Base-by-base conservation (phyloP, 1,140 invertebrate species). In the Thalassaphorura encarpata region DNA sequence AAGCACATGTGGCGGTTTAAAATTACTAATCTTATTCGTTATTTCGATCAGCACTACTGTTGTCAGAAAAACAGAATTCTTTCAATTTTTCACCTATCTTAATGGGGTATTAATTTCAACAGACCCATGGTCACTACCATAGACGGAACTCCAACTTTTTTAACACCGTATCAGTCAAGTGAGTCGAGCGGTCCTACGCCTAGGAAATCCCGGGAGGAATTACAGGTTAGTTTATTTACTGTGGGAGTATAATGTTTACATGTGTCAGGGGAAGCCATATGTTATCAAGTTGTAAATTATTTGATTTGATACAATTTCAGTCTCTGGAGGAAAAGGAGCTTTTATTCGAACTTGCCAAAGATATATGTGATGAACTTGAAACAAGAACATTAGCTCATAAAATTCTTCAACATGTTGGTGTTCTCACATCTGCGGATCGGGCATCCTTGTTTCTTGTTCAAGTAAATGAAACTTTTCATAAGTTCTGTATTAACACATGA, bases 281-380 rank as follows among this genome's bases (percentile, higher is more conserved):
- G n/a, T n/a, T n/a, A n/a, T n/a, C n/a, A n/a, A n/a, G n/a, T n/a
- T n/a, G 16, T 39, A 39, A 33, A 24, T 47, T 54, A 23, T 31
- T 47, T 11, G 46, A 11, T 24, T 54, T n/a, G n/a, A n/a, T n/a
- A n/a, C n/a, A n/a, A n/a, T 57, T 31, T 1, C 79, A 85, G 66
- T 83, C 88, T 43, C 73, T 96, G 54, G 89, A 95, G 67, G 91
- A 96, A 69, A 89, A 89, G 69, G 89, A 96, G 73, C 79, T 96
- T 45, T 92, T 97, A 69, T 94, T 95, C 71, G 91, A 96, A 73
- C 72, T 96, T 76, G 91, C 93, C 67, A 77, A 95, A 74, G 91
- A 95, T 70, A 95, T 96, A 66, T 96, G 89, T 74, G 93, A 95
- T 72, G 92, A 96, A 70, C 72, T 97, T 66, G 93, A 97, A 67